Evolutionary conservation across 2,113 vertebrate species (phyloP), one percentile per base, ranked within the genome.

Genomic region (Cololabis saira): DNA sequence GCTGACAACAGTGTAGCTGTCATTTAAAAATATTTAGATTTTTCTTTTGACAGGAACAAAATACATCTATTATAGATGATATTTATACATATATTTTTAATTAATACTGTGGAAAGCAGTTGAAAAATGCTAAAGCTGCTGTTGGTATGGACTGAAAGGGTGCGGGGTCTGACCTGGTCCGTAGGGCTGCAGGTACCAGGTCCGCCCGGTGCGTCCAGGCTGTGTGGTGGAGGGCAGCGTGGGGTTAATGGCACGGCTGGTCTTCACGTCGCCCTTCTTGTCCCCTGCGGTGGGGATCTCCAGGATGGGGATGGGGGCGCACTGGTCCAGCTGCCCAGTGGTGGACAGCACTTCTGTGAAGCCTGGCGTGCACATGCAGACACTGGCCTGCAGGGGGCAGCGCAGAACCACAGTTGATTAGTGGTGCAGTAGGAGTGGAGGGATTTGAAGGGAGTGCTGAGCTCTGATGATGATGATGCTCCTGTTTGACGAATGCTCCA

Each of bases 151-250:
- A 17, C 10, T 1, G 47, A n/a, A n/a, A 18, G 30, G 24, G 5
- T 27, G 13, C 4, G 10, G 2, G 49, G 18, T 64, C 87, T 94
- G 89, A 98, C 97, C 97, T 94, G 95, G 95, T 84, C 96, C 96
- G 80, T 98, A 97, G 6, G 97, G 98, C 86, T 98, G 96, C 50
- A 99, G 94, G 94, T 98, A 98, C 98, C 98, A 99, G 67, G 95
- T 95, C 66, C 95, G 94, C 14, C 95, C 96, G 0, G 74, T 72
- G 69, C 94, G 91, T 69, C 95, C 96, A 3, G 95, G 91, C 84
- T 93, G 93, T 62, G 90, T 91, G 67, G 89, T 93, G 81, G 92
- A 91, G 59, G 95, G 90, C 54, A 92, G 91, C 15, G 98, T 98
- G 42, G 98, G 96, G 80, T 98, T 95, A 17, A 96, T 86, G 61